A percentile compares a stretch with the other conserved stretches of the same genome.
These are phyloP conservation scores for Ascaphus truei DNA, from an alignment of 2,113 vertebrate species.

Conservation along the genomic window DNA sequence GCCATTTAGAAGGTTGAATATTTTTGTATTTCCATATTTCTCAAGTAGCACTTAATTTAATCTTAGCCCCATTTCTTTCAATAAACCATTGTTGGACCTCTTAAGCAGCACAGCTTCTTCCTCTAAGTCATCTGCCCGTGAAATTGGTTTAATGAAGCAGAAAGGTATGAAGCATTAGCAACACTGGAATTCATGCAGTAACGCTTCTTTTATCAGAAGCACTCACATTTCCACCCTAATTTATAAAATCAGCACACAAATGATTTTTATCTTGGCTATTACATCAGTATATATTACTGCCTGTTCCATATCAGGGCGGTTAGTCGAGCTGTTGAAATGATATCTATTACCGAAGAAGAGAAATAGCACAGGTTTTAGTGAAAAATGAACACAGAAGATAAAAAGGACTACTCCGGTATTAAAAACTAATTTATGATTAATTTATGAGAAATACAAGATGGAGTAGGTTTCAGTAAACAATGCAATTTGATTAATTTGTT, in stretches of 20 bases:
- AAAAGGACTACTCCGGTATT: slow-evolving; percentile 50
- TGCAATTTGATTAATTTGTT: slow-evolving; percentile 70
- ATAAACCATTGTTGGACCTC: slow-evolving; percentile 94
- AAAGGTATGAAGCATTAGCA: slow-evolving; percentile 99
- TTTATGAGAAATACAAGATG: slow-evolving; percentile 57
- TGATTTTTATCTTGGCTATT: slow-evolving; percentile 93
- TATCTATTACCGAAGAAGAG: slow-evolving; percentile 66
- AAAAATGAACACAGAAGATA: slow-evolving; percentile 46
- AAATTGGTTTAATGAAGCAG: slow-evolving; percentile 99
- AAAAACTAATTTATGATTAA: slow-evolving; percentile 33
- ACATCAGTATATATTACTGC: slow-evolving; percentile 90
- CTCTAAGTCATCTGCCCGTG: slow-evolving; percentile 98
- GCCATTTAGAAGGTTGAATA: slow-evolving; percentile 66
- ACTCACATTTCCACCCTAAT: slow-evolving; percentile 89
- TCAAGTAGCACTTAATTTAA: slow-evolving; percentile 99
- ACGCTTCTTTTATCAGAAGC: slow-evolving; percentile 86
- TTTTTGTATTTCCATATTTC: slow-evolving; percentile 85
- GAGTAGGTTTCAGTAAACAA: slow-evolving; percentile 51
- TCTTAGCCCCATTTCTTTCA: slow-evolving; percentile 94
- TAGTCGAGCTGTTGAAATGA: slow-evolving; percentile 72
- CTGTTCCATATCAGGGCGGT: slow-evolving; percentile 71
- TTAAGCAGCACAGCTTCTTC: slow-evolving; percentile 91
- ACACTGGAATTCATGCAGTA: slow-evolving; percentile 95
- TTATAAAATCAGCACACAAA: slow-evolving; percentile 93
- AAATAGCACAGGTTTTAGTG: slow-evolving; percentile 54